Evolutionary conservation across 1,140 invertebrate genomes (phyloP), one percentile per base, ranked within the genome.

Genomic region (Drosophila yakuba): DNA sequence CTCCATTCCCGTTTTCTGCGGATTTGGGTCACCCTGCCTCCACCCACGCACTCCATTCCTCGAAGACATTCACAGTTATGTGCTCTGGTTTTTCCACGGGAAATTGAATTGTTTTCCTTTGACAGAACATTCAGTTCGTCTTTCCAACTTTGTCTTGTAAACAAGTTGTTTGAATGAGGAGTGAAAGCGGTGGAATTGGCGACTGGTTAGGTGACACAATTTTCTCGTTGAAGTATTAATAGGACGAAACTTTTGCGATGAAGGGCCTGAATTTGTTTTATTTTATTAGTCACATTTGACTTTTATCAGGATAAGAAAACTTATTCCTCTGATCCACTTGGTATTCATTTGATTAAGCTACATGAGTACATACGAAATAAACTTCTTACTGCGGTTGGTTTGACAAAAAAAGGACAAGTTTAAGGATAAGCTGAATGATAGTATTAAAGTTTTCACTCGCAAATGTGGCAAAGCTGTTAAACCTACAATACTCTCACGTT

Each of bases 71-170:
- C 73, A 43, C 74, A 86, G 78, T 81, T 85, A 81, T 74, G 60
- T 82, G 59, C 51, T 57, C 47, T 57, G 68, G 47, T 62, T 69
- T 69, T 66, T 67, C 54, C 84, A 83, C 79, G 75, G 64, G 59
- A 88, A 86, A 86, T 86, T 86, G 83, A 86, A 86, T 86, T 86
- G 84, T 86, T 86, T 83, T 86, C 52, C 73, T 74, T 76, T 48
- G 60, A 61, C 74, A 74, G 64, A 78, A 67, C 74, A 81, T 67
- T 78, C 78, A 68, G 57, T 69, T 60, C 66, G 63, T 66, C 67
- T 67, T 44, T 47, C 23, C 41, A 69, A 69, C 50, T 69, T 62
- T 72, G 74, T 58, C 83, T 69, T 68, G 83, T 86, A 88, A 86
- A 86, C 83, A 86, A 83, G 59, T 83, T 86, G 79, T 74, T 66